Percentiles rank a stretch among this genome's conserved stretches.
These are phyloP conservation scores for Halyomorpha halys DNA, from an alignment of 1,140 invertebrate species.

Conservation along the genomic window DNA sequence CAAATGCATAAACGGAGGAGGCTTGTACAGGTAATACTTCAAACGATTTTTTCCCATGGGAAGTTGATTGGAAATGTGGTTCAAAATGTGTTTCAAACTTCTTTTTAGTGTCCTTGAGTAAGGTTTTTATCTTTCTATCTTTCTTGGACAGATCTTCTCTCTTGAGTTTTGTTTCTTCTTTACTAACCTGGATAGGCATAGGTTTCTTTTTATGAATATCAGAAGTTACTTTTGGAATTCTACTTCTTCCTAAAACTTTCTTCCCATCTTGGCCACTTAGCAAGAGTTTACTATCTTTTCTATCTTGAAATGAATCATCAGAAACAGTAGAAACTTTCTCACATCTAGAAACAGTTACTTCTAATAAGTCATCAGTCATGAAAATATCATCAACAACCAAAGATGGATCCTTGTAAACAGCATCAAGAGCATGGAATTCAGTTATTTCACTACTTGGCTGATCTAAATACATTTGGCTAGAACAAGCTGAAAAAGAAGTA, in stretches of 20 bases:
- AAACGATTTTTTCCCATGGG: no score
- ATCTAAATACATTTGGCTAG: not conserved
- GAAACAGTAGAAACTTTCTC: constrained; percentile 1
- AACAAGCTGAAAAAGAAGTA: not conserved
- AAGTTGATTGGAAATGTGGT: no score
- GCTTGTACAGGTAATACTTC: no score
- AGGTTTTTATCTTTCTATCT: no score
- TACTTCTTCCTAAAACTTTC: not conserved
- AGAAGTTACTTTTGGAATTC: not conserved
- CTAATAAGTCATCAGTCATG: constrained; percentile 38
- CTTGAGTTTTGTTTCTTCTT: not conserved
- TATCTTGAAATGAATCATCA: no score
- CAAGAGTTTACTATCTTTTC: not conserved
- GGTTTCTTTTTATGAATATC: not conserved
- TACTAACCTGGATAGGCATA: not conserved
- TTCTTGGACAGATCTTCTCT: no score
- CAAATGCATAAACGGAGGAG: no score
- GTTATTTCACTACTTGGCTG: not conserved
- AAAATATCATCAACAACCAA: constrained; percentile 33
- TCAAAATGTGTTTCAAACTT: no score
- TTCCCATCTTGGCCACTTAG: not conserved
- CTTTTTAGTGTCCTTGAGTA: no score
- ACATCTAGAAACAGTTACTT: constrained; percentile 35
- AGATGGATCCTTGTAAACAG: constrained; percentile 2
- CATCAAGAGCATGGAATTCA: not conserved